Percentiles rank a stretch among this genome's conserved stretches.
These are phyloP conservation scores for Protobothrops flavoviridis DNA, from an alignment of 2,113 vertebrate species.

Conservation along the genomic window DNA sequence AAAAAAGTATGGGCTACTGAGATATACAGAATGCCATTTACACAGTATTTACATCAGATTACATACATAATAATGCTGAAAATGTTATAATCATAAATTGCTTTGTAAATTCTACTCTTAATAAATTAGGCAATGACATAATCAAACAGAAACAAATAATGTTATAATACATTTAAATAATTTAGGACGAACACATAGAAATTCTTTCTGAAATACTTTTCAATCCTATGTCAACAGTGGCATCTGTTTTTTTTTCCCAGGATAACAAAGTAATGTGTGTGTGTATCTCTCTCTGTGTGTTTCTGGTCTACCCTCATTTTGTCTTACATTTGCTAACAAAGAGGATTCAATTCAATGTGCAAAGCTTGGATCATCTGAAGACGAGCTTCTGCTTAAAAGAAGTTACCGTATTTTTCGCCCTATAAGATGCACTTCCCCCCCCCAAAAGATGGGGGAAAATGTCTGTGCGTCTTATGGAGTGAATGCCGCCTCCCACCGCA, in stretches of 20 bases:
- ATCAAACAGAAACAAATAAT: neutral
- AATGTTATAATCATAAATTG: neutral
- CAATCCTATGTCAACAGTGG: neutral
- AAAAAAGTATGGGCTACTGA: neutral
- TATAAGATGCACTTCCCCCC: too few relatives aligned
- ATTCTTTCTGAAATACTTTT: neutral
- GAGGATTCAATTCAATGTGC: neutral
- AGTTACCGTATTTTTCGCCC: too few relatives aligned
- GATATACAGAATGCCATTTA: neutral
- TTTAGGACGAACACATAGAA: neutral
- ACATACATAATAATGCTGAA: neutral
- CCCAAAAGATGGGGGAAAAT: too few relatives aligned
- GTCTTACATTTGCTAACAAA: neutral
- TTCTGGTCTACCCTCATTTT: neutral
- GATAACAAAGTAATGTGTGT: neutral
- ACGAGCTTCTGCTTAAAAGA: neutral
- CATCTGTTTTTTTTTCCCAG: too few relatives aligned
- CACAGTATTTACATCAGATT: neutral
- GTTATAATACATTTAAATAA: neutral
- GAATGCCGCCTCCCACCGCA: too few relatives aligned
- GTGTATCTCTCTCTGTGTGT: neutral
- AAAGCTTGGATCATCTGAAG: neutral
- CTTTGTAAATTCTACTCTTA: neutral
- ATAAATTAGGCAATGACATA: neutral
- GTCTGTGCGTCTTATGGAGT: too few relatives aligned